Evolutionary conservation across 2,888 invertebrate genomes (phyloP).

Genomic region (Molorchus minor): DNA sequence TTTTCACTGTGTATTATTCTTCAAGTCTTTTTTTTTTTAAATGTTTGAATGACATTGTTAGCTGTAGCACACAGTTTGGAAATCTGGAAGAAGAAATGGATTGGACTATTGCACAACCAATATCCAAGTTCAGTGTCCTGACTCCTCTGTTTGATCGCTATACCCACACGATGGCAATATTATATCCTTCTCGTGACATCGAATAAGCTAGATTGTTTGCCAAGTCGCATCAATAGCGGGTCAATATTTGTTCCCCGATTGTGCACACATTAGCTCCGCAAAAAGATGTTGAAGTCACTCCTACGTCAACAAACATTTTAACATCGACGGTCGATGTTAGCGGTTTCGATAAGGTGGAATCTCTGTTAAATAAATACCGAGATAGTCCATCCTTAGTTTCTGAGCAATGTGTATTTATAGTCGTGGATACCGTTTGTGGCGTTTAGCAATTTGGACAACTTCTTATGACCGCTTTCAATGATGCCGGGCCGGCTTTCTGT

Average conservation of each 20-base stretch:
- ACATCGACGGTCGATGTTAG: conserved; percentile 8
- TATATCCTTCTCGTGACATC: conserved; percentile 26
- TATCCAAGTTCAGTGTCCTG: not conserved
- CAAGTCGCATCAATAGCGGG: conserved; percentile 33
- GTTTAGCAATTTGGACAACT: too few relatives aligned
- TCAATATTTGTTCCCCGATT: conserved; percentile 40
- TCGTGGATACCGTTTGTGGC: too few relatives aligned
- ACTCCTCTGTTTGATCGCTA: conserved; percentile 14
- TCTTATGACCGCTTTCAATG: too few relatives aligned
- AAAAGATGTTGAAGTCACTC: conserved; percentile 35
- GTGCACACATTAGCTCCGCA: conserved; percentile 28
- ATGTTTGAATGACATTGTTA: too few relatives aligned
- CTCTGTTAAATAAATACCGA: not conserved
- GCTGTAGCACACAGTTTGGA: too few relatives aligned
- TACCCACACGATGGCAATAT: conserved; percentile 23
- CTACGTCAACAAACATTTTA: conserved; percentile 30
- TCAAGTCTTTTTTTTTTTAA: too few relatives aligned
- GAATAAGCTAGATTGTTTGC: conserved; percentile 31
- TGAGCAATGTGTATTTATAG: too few relatives aligned
- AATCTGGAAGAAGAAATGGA: too few relatives aligned
- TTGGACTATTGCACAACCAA: conserved; percentile 1
- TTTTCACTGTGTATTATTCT: too few relatives aligned
- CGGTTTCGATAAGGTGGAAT: not conserved
- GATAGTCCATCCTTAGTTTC: not conserved
- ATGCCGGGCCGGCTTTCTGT: too few relatives aligned